Evolutionary conservation across 2,888 invertebrate genomes (phyloP), one percentile per base, ranked within the genome.

Genomic region (Steinernema carpocapsae): DNA sequence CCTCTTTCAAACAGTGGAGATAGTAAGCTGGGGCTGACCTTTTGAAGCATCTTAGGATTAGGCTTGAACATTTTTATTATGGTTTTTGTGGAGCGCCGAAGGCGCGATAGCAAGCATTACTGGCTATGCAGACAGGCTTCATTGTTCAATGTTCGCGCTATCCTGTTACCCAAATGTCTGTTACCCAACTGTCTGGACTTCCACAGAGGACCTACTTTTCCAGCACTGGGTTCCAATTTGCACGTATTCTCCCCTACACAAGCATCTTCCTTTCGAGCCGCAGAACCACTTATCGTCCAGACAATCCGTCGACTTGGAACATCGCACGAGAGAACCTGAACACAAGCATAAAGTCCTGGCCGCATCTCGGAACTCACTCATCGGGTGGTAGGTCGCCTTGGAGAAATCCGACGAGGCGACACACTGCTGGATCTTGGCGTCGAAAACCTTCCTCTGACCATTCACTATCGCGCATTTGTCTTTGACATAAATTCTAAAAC

Each of bases 181-280:
- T n/a, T n/a, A n/a, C n/a, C n/a, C n/a, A n/a, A n/a, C n/a, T n/a
- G n/a, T n/a, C n/a, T n/a, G n/a, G n/a, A n/a, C n/a, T n/a, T n/a
- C n/a, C n/a, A n/a, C n/a, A n/a, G n/a, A n/a, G n/a, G 1, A 64
- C 72, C 24, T 24, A 75, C 75, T 76, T 71, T 74, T 74, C 76
- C 76, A 76, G 72, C 76, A 76, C 45, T 76, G 76, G 0, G 74
- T 75, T 17, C 76, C 76, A 37, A 76, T 72, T 37, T 76, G 76
- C 17, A 76, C 76, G 17, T 51, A 74, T 24, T 70, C 72, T 4
- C 72, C 32, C 22, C 51, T 70, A 37, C 76, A 76, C 22, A 42
- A 45, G 51, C 76, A 76, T 32, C 56, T 37, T 1, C 76, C 74
- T 14, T 56, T 56, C 0, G 51, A 42, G 14, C 56, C 48, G 43